Conservation (phyloP, 1,140 invertebrate genomes). For the Bombus superbus region DNA sequence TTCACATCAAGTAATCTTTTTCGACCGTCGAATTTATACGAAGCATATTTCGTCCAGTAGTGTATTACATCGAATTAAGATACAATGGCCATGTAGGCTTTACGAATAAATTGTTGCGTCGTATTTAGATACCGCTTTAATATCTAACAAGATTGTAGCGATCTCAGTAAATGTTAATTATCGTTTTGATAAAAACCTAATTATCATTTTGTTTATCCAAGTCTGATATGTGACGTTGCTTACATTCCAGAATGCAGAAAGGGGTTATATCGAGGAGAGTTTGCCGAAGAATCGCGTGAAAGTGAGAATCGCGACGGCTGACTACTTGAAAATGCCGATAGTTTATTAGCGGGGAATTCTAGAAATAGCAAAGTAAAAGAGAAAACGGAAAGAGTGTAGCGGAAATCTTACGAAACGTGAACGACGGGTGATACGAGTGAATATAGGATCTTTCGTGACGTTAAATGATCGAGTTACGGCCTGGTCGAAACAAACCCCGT, state of each 20-base stretch:
- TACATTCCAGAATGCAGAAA: background rate
- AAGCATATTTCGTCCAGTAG: too few relatives aligned
- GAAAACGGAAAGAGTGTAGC: background rate
- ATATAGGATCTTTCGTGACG: conserved; percentile 55
- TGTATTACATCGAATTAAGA: too few relatives aligned
- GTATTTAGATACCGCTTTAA: too few relatives aligned
- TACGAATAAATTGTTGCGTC: too few relatives aligned
- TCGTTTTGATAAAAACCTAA: background rate
- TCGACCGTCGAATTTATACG: too few relatives aligned
- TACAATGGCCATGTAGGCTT: too few relatives aligned
- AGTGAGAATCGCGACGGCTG: background rate
- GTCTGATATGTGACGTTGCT: background rate
- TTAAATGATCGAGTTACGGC: conserved; percentile 58
- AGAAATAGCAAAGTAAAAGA: background rate
- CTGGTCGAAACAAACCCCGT: conserved; percentile 41
- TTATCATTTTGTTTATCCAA: background rate
- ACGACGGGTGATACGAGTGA: conserved; percentile 57
- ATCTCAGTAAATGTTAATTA: background rate
- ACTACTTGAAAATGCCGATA: background rate
- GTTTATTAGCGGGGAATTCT: too few relatives aligned
- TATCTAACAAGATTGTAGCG: too few relatives aligned
- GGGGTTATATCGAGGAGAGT: background rate
- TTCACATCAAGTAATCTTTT: too few relatives aligned
- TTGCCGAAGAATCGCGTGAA: background rate
- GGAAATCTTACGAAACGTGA: conserved; percentile 5